Evolutionary conservation across 2,113 vertebrate genomes (phyloP), one percentile per base, ranked within the genome.

Genomic region (Calyptommatus sinebrachiatus): DNA sequence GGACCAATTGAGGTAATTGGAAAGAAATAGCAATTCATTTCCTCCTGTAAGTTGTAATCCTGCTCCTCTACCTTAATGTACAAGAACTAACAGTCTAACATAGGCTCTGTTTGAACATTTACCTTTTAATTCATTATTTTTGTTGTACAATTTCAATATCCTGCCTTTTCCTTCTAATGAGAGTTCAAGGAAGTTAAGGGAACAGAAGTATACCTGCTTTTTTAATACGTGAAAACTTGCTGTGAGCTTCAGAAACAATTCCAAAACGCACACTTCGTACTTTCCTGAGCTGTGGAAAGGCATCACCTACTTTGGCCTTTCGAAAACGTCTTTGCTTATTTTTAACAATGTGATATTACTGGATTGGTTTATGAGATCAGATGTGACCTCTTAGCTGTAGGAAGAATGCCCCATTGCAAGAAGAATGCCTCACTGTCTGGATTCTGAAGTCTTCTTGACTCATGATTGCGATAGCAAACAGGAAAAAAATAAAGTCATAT

Each of bases 1-100:
- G 96, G 95, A 12, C 98, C 96, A 2, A 94, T 97, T 65, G 98
- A 99, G 97, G 98, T 99, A 95, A 86, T 11, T 67, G 35, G 72
- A 28, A 81, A n/a, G 24, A 9, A 57, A 76, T 4, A 20, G 22
- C 5, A 28, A 21, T 14, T 48, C 26, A 8, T 74, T 22, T 22
- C 29, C n/a, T 66, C 11, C 9, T n/a, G 16, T 61, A 26, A 3
- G 6, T 31, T 18, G 24, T 60, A 7, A 10, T 5, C 12, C 35
- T 79, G 35, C 46, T 48, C 2, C 12, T 41, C 2, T 18, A n/a
- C n/a, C 31, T 26, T 14, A n/a, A 6, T 8, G 20, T 21, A 7
- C 63, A 76, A 66, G 53, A 57, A 14, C 14, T 28, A 14, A 8
- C 12, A 18, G n/a, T 22, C 41, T 28, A 18, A 6, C 60, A n/a